These are phyloP conservation scores for Tretioscincus oriximinensis DNA, from an alignment of 2,113 vertebrate genomes.

Conservation along the genomic window DNA sequence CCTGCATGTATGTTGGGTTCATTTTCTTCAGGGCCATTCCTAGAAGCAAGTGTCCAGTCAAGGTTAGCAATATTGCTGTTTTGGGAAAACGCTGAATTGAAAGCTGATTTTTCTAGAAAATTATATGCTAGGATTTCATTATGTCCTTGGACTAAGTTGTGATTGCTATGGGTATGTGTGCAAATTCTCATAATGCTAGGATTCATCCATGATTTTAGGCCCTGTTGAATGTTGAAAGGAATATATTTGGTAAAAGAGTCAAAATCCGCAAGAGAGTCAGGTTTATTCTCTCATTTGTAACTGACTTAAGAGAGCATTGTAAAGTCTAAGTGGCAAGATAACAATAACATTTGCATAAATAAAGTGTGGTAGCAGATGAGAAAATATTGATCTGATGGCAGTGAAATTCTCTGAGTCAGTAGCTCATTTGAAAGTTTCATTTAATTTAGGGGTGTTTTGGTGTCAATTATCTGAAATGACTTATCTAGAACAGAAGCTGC, in stretches of 20 bases:
- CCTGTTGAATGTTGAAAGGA: neutral
- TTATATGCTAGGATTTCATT: no score
- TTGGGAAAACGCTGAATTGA: no score
- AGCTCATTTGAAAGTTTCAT: slow-evolving; percentile 27
- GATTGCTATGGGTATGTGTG: no score
- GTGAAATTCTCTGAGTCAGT: slow-evolving; percentile 17
- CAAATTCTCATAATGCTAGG: no score
- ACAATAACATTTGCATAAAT: slow-evolving; percentile 41
- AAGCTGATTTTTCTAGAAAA: no score
- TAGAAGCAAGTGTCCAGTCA: no score
- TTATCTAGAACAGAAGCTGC: neutral
- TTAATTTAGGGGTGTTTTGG: slow-evolving; percentile 24
- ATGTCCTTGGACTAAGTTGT: no score
- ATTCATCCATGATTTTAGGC: no score
- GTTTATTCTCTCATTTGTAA: slow-evolving; percentile 46
- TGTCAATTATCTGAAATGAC: slow-evolving; percentile 12
- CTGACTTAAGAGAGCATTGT: slow-evolving; percentile 31
- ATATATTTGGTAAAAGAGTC: neutral
- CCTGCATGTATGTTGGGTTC: no score
- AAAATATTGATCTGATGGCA: slow-evolving; percentile 48
- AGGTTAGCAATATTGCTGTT: no score
- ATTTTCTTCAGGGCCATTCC: no score
- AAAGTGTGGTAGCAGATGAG: slow-evolving; percentile 56
- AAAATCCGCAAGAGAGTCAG: neutral
- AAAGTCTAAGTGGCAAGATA: slow-evolving; percentile 40